Conservation (phyloP, 2,797 vertebrate genomes). For the Antennarius maculatus region DNA sequence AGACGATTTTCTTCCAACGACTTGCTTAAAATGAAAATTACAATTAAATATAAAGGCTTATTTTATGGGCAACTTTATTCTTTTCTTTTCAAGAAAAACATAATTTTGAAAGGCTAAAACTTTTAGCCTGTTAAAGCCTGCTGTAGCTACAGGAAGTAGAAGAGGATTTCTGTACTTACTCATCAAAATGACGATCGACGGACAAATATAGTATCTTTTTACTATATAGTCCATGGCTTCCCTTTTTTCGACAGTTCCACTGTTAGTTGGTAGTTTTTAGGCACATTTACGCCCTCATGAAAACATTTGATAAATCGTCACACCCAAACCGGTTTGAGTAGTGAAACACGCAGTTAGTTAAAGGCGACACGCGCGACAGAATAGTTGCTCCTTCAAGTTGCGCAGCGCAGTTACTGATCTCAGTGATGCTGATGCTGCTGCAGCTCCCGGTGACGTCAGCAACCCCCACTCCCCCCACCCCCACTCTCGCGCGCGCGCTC, state of each 20-base stretch:
- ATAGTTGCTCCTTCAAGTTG: conserved; percentile 61
- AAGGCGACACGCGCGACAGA: conserved; percentile 24
- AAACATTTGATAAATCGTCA: conserved; percentile 5
- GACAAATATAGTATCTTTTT: conserved; percentile 47
- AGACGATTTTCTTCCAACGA: neutral
- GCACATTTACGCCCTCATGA: conserved; percentile 61
- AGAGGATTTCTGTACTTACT: conserved; percentile 65
- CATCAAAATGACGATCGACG: conserved; percentile 69
- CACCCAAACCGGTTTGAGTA: neutral
- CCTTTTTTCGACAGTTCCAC: conserved; percentile 50
- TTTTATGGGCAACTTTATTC: neutral
- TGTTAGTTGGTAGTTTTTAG: conserved; percentile 32
- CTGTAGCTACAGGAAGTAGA: neutral
- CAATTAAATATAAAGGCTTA: neutral
- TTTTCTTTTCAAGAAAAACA: neutral
- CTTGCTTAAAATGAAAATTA: neutral
- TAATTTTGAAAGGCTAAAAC: neutral
- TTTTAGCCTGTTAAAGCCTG: neutral
- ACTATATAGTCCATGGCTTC: conserved; percentile 79
- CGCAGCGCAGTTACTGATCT: conserved; percentile 69
- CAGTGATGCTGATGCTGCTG: conserved; percentile 81
- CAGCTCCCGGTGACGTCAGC: conserved; percentile 72
- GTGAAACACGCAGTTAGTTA: neutral
- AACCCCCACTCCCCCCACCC: conserved; percentile 5
- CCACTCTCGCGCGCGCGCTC: neutral